Evolutionary conservation across 2,113 vertebrate species (phyloP), one percentile per base, ranked within the genome.

Genomic region (Equus quagga): DNA sequence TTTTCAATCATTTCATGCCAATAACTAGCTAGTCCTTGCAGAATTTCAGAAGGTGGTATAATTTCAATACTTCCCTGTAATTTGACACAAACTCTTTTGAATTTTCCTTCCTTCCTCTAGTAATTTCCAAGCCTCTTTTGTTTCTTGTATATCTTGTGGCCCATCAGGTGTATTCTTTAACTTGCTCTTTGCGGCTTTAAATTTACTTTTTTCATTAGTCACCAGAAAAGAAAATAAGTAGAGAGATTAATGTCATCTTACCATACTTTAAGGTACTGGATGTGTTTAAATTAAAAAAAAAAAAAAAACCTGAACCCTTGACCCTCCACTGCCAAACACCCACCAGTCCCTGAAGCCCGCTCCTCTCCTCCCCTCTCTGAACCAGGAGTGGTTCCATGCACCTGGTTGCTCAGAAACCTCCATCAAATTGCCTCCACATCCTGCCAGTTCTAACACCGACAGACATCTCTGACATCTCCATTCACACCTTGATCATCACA

Each of bases 201-300:
- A 76, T 76, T 97, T 84, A 76, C 62, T 56, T 92, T 97, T 80
- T 81, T 86, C 72, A 44, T 72, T 80, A 80, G 62, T 93, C 76
- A 88, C n/a, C 24, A 85, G 78, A 70, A 89, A 83, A 86, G 14
- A 83, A 96, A 95, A 12, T 18, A 91, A 76, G 75, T n/a, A 54
- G 12, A 54, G 8, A 92, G 21, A 67, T 60, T 58, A 76, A 26
- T 18, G 23, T 95, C 62, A 60, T 60, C 8, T 76, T 84, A 76
- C 14, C 67, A 78, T 7, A 80, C 46, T 70, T 24, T 51, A 17
- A 83, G 56, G 21, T 79, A 82, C 36, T 41, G 10, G 79, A 41
- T 54, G 54, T 33, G 4, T 76, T 85, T 86, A 49, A 49, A 64
- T 76, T 88, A 56, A 70, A 7, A 76, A 49, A 10, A 81, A 23